phyloP scores from a whole-genome alignment of 1,140 invertebrate genomes.

The Drosophila hydei region DNA sequence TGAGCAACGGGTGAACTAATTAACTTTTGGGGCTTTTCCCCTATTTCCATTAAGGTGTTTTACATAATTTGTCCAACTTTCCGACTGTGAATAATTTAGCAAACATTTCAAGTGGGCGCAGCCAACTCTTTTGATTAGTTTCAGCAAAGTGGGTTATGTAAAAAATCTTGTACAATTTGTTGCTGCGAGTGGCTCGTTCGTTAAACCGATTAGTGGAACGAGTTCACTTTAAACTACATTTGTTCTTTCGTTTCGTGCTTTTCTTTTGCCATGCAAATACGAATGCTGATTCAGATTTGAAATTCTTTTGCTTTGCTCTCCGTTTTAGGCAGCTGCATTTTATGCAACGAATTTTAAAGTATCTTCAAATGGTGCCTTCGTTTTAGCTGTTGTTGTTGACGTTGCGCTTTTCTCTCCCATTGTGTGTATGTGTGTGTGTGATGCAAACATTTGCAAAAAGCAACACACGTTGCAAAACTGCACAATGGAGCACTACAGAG shows the following conservation, averaged over 20 bases:
- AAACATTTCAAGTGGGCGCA: neutral
- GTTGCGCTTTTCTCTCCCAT: conserved; percentile 20
- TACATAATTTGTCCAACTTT: conserved; percentile 27
- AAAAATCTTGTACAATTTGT: conserved; percentile 26
- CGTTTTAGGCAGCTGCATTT: conserved; percentile 61
- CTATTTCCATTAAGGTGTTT: conserved; percentile 3
- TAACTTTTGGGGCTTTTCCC: conserved; percentile 7
- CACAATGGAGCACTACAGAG: conserved; percentile 58
- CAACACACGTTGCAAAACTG: conserved; percentile 79
- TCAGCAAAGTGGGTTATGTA: conserved; percentile 27
- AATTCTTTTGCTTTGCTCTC: conserved; percentile 20
- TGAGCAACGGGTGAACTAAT: conserved; percentile 5
- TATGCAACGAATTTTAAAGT: conserved; percentile 74
- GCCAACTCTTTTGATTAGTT: conserved; percentile 13
- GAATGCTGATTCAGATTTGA: conserved; percentile 25
- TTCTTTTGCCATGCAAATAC: conserved; percentile 32
- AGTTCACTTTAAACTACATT: conserved; percentile 14
- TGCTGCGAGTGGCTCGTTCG: neutral
- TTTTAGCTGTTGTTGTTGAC: conserved; percentile 19
- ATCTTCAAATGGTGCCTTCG: conserved; percentile 56
- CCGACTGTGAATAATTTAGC: conserved; percentile 28
- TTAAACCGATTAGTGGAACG: conserved; percentile 19
- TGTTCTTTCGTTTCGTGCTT: no score
- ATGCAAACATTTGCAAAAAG: conserved; percentile 79
- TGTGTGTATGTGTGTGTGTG: conserved; percentile 45